Base-by-base conservation (phyloP, 2,113 vertebrate genomes). In the Odocoileus hemionus region DNA sequence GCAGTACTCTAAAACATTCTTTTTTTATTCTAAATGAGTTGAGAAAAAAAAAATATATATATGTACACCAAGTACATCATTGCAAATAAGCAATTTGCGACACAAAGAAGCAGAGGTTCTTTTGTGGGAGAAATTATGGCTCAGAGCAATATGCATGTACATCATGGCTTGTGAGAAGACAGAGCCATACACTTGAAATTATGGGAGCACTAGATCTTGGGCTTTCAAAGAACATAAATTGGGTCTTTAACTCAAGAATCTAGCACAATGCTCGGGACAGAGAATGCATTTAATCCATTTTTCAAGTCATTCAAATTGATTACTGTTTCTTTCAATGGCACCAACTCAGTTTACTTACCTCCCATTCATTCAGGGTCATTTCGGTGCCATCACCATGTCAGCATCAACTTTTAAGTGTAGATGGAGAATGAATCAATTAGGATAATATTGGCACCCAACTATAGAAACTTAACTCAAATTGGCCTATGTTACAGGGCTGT, bases 61-160 rank as follows among this genome's bases (percentile, higher is more conserved):
- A 79, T 17, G 70, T 28, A 21, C 16, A 91, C 36, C 61, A 88
- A 90, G 55, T 28, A 91, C 8, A 82, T 94, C n/a, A 39, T 25
- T 54, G 26, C 55, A 94, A 92, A 90, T 83, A 95, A 96, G 50
- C 52, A 82, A 94, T 93, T 19, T 92, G 95, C 96, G 88, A 94
- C 43, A 79, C 11, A 95, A 86, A 78, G 54, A 82, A 78, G 45
- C 60, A 67, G 61, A 90, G 33, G 47, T 43, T 90, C 74, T 96
- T 91, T 82, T 57, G 28, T 83, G 80, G 57, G 60, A 45, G 79
- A 94, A 96, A 94, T 82, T 60, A 50, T 83, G 85, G 79, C 92
- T 96, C n/a, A n/a, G 47, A 92, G 25, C 67, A 88, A 16, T 33
- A 45, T 70, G 50, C n/a, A 8, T 83, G 21, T 14, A 58, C 13